These are phyloP conservation scores for Anthrax anthrax DNA, from an alignment of 2,888 invertebrate genomes.

Conservation along the genomic window DNA sequence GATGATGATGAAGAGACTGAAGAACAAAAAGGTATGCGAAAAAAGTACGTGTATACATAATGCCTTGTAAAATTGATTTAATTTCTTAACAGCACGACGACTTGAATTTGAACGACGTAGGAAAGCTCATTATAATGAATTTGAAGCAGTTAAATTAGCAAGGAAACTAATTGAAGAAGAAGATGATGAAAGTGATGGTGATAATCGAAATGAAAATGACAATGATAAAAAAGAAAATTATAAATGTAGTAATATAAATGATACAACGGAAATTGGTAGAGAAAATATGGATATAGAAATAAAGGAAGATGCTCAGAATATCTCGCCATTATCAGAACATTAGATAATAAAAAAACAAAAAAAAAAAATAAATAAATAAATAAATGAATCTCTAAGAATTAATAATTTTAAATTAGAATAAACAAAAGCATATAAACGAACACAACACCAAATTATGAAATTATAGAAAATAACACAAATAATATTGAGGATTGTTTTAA, in stretches of 20 bases:
- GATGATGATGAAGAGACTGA: conserved; percentile 46
- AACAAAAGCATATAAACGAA: too few species aligned
- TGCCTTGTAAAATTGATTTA: too few species aligned
- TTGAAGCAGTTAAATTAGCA: conserved; percentile 83
- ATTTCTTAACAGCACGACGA: conserved; percentile 41
- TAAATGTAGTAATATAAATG: neutral
- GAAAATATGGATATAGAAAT: conserved; percentile 14
- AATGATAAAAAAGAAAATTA: neutral
- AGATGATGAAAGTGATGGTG: conserved; percentile 65
- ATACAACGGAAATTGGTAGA: neutral
- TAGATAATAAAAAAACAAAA: neutral
- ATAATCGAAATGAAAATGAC: conserved; percentile 19
- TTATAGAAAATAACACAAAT: too few species aligned
- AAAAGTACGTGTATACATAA: too few species aligned
- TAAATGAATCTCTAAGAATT: too few species aligned
- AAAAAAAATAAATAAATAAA: too few species aligned
- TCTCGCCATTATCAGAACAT: conserved; percentile 14
- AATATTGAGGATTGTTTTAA: too few species aligned
- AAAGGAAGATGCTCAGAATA: conserved; percentile 14
- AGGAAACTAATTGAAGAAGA: conserved; percentile 83
- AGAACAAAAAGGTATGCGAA: conserved; percentile 42
- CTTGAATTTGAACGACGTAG: conserved; percentile 82
- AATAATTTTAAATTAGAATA: too few species aligned
- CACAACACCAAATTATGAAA: too few species aligned
- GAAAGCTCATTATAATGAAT: conserved; percentile 96